Percentiles rank a stretch among this genome's conserved stretches.
These are phyloP conservation scores for Acrocephalus scirpaceus DNA, from an alignment of 2,797 vertebrate genomes.

Conservation along the genomic window DNA sequence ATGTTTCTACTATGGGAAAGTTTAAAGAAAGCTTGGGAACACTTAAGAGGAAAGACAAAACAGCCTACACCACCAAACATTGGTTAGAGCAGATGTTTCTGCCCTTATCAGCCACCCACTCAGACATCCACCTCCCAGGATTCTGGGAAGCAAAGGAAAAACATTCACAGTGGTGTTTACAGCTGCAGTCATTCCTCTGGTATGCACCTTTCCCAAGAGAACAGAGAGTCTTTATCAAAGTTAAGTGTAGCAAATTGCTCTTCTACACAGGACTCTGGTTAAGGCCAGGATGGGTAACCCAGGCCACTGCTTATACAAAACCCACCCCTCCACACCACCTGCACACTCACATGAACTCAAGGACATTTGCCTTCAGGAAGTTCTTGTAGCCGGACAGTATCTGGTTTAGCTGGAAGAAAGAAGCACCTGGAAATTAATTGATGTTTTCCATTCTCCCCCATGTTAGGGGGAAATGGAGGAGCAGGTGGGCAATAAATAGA, in stretches of 20 bases:
- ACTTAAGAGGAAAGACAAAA: background rate
- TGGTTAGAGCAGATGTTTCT: background rate
- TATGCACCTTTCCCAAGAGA: background rate
- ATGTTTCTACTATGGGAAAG: background rate
- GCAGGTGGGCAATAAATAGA: background rate
- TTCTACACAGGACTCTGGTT: accelerated
- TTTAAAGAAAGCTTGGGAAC: background rate
- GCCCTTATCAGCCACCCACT: background rate
- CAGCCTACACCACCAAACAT: background rate
- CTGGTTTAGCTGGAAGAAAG: constrained; percentile 25
- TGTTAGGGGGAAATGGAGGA: accelerated
- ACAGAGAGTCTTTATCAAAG: background rate
- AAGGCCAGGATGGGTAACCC: too few relatives aligned
- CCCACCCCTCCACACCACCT: background rate
- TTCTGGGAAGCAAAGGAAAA: background rate
- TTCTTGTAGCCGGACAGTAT: background rate
- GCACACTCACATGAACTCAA: constrained; percentile 44
- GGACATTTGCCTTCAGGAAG: constrained; percentile 36
- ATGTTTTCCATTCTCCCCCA: background rate
- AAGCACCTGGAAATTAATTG: accelerated
- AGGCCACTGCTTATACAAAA: background rate
- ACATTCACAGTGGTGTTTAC: background rate
- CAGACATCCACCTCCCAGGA: background rate
- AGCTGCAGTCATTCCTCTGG: background rate
- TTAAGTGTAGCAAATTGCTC: background rate